Evolutionary conservation across 1,140 invertebrate genomes (phyloP).

Genomic region (Leguminivora glycinivorella): DNA sequence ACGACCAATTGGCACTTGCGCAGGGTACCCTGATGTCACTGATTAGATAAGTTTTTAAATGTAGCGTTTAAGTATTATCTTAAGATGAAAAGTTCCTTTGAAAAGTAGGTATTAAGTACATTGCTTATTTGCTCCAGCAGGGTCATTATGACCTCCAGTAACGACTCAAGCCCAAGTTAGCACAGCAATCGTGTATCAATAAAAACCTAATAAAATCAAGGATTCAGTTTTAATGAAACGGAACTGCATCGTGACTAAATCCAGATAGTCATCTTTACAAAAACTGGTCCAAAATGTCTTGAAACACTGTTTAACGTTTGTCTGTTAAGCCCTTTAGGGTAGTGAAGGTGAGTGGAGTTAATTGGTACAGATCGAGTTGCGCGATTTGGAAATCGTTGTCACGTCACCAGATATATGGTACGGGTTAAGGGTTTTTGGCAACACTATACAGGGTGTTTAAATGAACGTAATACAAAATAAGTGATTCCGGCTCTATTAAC

Average conservation of each 20-base stretch:
- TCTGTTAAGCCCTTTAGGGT: background rate
- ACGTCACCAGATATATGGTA: background rate
- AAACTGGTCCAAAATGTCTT: background rate
- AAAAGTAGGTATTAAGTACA: background rate
- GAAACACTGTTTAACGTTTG: background rate
- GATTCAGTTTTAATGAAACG: conserved; percentile 21
- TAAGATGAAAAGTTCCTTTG: no score
- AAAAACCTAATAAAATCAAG: conserved; percentile 25
- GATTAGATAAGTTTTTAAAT: no score
- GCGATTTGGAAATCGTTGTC: conserved; percentile 16
- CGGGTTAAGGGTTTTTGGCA: background rate
- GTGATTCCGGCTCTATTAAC: no score
- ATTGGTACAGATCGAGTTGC: conserved; percentile 19
- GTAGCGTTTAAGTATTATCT: no score
- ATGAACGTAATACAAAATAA: no score
- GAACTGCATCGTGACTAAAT: conserved; percentile 26
- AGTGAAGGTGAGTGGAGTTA: background rate
- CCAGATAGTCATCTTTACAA: conserved; percentile 4
- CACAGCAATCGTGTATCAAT: background rate
- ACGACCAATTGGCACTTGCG: no score
- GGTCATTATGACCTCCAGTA: background rate
- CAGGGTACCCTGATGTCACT: no score
- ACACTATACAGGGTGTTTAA: no score
- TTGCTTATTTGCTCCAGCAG: background rate
- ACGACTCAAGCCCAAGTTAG: background rate